These are phyloP conservation scores for Icerya purchasi DNA, from an alignment of 2,888 invertebrate species.

Conservation along the genomic window DNA sequence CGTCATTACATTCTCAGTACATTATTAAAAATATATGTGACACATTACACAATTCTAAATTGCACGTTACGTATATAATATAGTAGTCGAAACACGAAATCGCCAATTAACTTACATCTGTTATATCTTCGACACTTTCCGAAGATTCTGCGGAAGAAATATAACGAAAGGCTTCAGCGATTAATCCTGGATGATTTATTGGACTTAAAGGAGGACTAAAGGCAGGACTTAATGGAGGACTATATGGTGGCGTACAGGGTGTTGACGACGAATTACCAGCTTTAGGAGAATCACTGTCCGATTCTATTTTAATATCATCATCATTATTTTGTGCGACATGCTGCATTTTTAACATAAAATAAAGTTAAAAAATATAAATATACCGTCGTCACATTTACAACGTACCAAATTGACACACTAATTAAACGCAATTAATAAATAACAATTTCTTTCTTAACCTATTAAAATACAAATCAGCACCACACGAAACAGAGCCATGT, in stretches of 20 bases:
- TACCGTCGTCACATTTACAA: not conserved
- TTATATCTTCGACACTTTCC: constrained; percentile 88
- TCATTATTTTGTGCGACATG: constrained; percentile 11
- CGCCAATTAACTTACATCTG: constrained; percentile 84
- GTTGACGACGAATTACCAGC: constrained; percentile 36
- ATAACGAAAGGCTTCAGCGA: constrained; percentile 12
- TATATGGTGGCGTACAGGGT: constrained; percentile 28
- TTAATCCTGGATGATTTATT: constrained; percentile 10
- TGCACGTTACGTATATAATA: not conserved
- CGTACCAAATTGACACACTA: not conserved
- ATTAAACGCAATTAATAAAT: not conserved
- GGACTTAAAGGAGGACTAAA: constrained; percentile 12
- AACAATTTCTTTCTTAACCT: not conserved
- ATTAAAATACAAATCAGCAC: not conserved
- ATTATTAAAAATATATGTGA: not conserved
- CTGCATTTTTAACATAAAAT: constrained; percentile 12
- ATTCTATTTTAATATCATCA: constrained; percentile 12
- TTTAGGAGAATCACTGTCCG: constrained; percentile 38
- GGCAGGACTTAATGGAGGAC: constrained; percentile 10
- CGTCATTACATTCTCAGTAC: no score
- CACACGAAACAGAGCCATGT: constrained; percentile 18
- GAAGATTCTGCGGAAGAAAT: constrained; percentile 57
- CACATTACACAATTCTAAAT: not conserved
- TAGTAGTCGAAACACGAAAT: no score
- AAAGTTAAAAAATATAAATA: constrained; percentile 11